Base-by-base conservation (phyloP, 2,797 vertebrate genomes). In the Sciurus vulgaris region DNA sequence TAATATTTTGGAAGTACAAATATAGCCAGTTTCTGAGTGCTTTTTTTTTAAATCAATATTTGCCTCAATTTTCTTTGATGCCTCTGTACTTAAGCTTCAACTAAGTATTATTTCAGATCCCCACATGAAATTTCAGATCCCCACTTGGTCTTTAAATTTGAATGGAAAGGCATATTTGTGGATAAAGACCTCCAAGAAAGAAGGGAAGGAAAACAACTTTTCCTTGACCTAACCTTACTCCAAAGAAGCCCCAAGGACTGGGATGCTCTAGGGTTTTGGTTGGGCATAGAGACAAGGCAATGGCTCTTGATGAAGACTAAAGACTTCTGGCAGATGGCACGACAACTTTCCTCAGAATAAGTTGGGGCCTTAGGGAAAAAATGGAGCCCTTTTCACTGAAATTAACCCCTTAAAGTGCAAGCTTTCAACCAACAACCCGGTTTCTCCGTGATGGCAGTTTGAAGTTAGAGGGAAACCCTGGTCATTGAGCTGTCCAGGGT, bases 401-500 rank as follows among this genome's bases (percentile, higher is more conserved):
- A 83, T 81, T 83, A 70, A 54, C 20, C 7, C 26, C 69, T 33
- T 11, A 35, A 89, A 67, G 35, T 51, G 44, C 24, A 28, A 86
- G 44, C 8, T 79, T 63, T 83, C 51, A 92, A 78, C 14, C 14
- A 77, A 7, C 10, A 79, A 33, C 22, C 49, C 74, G 8, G 24
- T 22, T 47, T 86, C 85, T 56, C 70, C 59, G 4, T n/a, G 56
- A 72, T 74, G 87, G 59, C 35, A 70, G 51, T 59, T 38, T 87
- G 47, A 88, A 89, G 1, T 49, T 24, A 15, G 17, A 84, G 67
- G 86, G 77, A 83, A 89, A 67, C 0, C 14, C 15, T 3, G 30
- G 17, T 3, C 33, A 18, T 6, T 95, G 92, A 97, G 97, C 97
- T 97, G 95, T 96, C 96, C 95, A 94, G 35, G 96, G 97, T 97